Conservation (phyloP, 2,797 vertebrate genomes). For the Malurus splendens region DNA sequence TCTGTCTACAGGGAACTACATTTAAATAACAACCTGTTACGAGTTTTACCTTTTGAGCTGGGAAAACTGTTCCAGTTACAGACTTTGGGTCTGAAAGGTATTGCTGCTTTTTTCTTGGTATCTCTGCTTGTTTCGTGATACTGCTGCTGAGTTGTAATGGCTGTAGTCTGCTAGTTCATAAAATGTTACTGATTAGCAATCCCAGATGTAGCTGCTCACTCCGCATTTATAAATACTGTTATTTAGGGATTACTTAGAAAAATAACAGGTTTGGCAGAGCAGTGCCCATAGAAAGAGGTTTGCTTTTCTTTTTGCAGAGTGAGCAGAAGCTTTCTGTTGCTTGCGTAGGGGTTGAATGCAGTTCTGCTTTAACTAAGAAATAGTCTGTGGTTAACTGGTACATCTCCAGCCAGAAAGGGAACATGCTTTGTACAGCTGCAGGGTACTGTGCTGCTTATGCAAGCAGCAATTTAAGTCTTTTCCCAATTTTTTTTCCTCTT, state of each 20-base stretch:
- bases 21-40: constrained; percentile 99
- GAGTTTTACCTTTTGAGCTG: constrained; percentile 99
- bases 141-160: background rate
- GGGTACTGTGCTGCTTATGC: background rate
- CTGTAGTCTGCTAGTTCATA: background rate
- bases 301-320: background rate
- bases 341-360: background rate
- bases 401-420: background rate
- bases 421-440: background rate
- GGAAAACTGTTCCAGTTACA: constrained; percentile 99
- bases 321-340: background rate
- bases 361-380: background rate
- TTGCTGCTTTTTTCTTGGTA: constrained; percentile 50
- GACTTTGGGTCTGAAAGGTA: constrained; percentile 98
- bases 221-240: background rate
- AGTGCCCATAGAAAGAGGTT: background rate
- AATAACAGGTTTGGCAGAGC: background rate
- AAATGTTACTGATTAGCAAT: background rate
- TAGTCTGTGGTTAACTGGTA: background rate
- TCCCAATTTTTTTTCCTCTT: background rate
- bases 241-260: background rate
- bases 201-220: background rate
- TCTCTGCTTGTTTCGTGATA: background rate
- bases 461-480: background rate
- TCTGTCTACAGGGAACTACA: constrained; percentile 91